Percentiles rank a stretch among this genome's conserved stretches.
Evolutionary conservation across 92 coral and sea anemone species (phyloP).

Genomic region (Siderastrea radians): DNA sequence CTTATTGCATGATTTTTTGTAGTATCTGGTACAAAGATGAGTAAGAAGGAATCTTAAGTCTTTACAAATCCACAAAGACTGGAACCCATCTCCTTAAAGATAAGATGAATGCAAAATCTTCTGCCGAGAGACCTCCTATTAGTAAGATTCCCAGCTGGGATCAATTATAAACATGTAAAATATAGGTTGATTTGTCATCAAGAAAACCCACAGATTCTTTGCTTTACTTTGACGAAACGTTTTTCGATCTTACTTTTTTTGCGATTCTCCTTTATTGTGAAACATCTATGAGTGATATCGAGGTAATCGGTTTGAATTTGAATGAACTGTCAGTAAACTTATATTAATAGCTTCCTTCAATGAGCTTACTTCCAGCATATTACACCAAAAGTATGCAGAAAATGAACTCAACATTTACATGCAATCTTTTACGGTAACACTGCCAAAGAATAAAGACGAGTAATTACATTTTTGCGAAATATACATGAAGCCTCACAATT

Average conservation of each 20-base stretch:
- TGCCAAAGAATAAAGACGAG: too few relatives aligned
- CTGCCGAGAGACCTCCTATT: background rate
- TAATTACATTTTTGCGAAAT: background rate
- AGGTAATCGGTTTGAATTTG: too few relatives aligned
- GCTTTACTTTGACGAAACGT: background rate
- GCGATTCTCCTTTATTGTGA: background rate
- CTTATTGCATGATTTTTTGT: background rate
- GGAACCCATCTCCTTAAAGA: background rate
- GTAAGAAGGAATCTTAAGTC: constrained; percentile 10
- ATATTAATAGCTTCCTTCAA: background rate
- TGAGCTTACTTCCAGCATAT: background rate
- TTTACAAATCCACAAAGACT: background rate
- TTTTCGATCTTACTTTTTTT: too few relatives aligned
- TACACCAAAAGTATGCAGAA: background rate
- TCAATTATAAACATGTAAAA: constrained; percentile 2
- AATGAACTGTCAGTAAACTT: too few relatives aligned
- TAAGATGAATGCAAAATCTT: background rate
- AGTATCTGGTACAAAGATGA: constrained; percentile 16
- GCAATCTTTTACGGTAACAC: background rate
- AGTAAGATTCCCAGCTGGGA: constrained; percentile 3
- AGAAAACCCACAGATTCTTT: background rate
- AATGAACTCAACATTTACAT: constrained; percentile 13
- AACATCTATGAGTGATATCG: background rate
- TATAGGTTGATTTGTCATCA: background rate
- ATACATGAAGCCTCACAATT: background rate